Evolutionary conservation across 2,888 invertebrate genomes (phyloP).

Genomic region (Drosophila kuntzei): DNA sequence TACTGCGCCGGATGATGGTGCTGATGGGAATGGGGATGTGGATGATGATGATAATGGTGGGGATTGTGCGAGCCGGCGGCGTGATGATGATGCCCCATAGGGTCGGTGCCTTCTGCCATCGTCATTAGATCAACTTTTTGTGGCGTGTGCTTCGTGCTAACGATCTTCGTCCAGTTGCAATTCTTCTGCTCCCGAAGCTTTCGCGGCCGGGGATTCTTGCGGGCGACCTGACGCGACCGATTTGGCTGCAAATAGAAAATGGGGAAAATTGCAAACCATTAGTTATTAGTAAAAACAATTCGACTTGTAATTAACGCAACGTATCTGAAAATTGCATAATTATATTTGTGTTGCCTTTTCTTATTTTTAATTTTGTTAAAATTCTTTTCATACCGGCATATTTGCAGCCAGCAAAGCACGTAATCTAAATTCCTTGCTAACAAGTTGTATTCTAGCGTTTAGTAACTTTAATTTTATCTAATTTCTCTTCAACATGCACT

Average conservation of each 20-base stretch:
- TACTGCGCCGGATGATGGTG: conserved; percentile 66
- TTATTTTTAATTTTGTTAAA: neutral
- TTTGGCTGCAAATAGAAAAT: conserved; percentile 52
- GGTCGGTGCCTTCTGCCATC: conserved; percentile 90
- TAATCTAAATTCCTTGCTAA: neutral
- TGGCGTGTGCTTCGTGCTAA: conserved; percentile 52
- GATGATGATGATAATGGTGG: conserved; percentile 80
- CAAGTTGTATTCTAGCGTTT: neutral
- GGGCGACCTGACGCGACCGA: conserved; percentile 41
- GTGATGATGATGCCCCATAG: conserved; percentile 86
- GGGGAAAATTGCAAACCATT: neutral
- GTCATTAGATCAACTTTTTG: conserved; percentile 88
- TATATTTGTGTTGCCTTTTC: neutral
- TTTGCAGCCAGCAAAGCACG: neutral
- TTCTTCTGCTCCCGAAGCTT: conserved; percentile 45
- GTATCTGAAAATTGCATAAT: neutral
- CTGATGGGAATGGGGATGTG: conserved; percentile 69
- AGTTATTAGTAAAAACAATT: neutral
- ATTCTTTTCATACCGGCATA: conserved; percentile 36
- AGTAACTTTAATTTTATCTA: neutral
- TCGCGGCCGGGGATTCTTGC: conserved; percentile 63
- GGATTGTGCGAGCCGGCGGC: conserved; percentile 83
- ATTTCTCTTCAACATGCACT: conserved; percentile 7
- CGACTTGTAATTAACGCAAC: neutral
- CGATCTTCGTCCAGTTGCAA: conserved; percentile 25